Evolutionary conservation across 2,797 vertebrate species (phyloP).

Genomic region (Serranus cabrilla): DNA sequence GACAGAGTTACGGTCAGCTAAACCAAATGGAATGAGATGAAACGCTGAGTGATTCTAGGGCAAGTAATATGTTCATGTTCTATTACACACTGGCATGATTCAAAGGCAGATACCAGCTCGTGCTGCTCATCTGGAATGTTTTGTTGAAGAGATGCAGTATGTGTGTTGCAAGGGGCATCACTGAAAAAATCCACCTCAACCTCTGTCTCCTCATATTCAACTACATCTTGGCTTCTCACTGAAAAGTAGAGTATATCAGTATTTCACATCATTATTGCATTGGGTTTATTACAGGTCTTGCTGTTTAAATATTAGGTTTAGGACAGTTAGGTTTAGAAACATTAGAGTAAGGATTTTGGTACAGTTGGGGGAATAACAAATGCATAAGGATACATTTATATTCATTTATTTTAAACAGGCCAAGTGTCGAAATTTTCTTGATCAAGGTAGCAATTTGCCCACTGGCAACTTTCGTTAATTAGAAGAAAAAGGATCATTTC

Average conservation of each 20-base stretch:
- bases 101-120: slow-evolving; percentile 52
- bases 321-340: no score
- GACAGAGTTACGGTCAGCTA: slow-evolving; percentile 70
- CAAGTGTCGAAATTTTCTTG: no score
- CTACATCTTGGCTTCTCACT: slow-evolving; percentile 19
- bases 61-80: slow-evolving; percentile 73
- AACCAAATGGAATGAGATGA: slow-evolving; percentile 74
- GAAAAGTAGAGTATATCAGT: slow-evolving; percentile 9
- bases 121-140: slow-evolving; percentile 50
- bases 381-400: no score
- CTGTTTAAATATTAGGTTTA: neutral
- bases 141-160: slow-evolving; percentile 28
- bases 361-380: no score
- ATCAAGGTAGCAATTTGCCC: no score
- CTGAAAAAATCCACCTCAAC: slow-evolving; percentile 35
- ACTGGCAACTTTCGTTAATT: no score
- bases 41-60: slow-evolving; percentile 61
- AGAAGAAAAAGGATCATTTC: no score
- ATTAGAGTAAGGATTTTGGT: no score
- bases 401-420: no score
- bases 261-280: slow-evolving; percentile 19
- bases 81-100: slow-evolving; percentile 62
- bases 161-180: slow-evolving; percentile 23
- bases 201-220: neutral
- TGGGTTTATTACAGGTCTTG: slow-evolving; percentile 5